These are phyloP conservation scores for Podargus strigoides DNA, from an alignment of 2,797 vertebrate species.

Conservation along the genomic window DNA sequence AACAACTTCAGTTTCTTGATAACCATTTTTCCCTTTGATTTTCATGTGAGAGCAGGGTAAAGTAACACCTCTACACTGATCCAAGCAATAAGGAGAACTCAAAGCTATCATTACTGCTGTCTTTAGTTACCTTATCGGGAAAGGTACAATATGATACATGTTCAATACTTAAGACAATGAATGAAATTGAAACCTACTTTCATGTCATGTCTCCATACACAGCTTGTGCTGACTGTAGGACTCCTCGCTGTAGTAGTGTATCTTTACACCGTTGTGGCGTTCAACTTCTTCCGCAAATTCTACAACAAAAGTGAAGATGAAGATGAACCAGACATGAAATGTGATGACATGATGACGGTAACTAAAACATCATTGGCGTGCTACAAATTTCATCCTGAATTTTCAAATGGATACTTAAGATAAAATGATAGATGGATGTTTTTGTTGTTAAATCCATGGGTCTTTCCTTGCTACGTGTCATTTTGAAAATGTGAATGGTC, in stretches of 20 bases:
- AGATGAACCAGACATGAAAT: constrained; percentile 98
- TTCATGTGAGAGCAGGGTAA: not conserved
- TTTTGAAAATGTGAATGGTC: not conserved
- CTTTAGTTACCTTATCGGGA: not conserved
- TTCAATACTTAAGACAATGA: not conserved
- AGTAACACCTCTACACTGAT: not conserved
- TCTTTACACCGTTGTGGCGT: constrained; percentile 97
- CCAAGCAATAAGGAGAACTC: not conserved
- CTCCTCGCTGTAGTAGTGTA: constrained; percentile 96
- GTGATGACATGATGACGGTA: constrained; percentile 99
- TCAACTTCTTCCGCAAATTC: constrained; percentile 99
- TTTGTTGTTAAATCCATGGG: not conserved
- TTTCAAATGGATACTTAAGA: not conserved
- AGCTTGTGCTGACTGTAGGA: constrained; percentile 94
- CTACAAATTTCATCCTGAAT: not conserved
- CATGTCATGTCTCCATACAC: not conserved
- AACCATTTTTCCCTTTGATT: not conserved
- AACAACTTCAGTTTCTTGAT: not conserved
- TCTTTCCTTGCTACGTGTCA: not conserved
- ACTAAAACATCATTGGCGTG: not conserved
- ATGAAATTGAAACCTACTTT: not conserved
- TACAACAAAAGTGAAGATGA: constrained; percentile 98
- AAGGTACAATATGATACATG: not conserved
- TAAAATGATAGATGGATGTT: not conserved
- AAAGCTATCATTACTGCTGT: not conserved